Base-by-base conservation (phyloP, 2,113 vertebrate genomes). In the Pedetes capensis region DNA sequence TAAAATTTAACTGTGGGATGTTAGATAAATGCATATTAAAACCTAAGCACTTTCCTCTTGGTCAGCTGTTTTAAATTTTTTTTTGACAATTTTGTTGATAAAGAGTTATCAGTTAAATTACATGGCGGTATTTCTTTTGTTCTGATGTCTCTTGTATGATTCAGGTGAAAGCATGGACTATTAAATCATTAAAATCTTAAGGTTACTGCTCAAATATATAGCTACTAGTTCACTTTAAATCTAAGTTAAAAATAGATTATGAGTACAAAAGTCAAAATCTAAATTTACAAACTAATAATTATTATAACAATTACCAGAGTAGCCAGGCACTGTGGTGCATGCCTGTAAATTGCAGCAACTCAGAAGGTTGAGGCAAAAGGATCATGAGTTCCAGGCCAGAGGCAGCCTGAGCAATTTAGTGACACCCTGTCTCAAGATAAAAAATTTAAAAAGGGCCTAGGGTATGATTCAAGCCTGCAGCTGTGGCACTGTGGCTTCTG, bases 171-270 rank as follows among this genome's bases (percentile, higher is more conserved):
- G 9, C n/a, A 84, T 27, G 20, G 37, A 66, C 37, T 83, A 68
- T 44, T 75, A 87, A 76, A 89, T 57, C n/a, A 90, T 32, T 14
- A 83, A 87, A 92, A 72, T 51, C 13, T 61, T 93, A 72, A 90
- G 20, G 6, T 37, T 83, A 85, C 3, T 74, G 18, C 12, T 93
- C 34, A 94, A 74, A 84, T 51, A 78, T 49, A 74, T n/a, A 79
- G 29, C 13, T 86, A 66, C 17, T 51, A 6, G 66, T 69, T 94
- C 72, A 64, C 34, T 76, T 95, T 64, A 87, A 89, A 90, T 64
- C 53, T 71, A 89, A 49, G 16, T 83, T 90, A 90, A 89, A 95
- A 95, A 94, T 68, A 88, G 79, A 84, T n/a, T 69, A 47, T 89
- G 47, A 80, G 55, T 42, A 74, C 42, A 39, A 71, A 95, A 87